Conservation (phyloP, 2,797 vertebrate species). For the Macrochelys suwanniensis region DNA sequence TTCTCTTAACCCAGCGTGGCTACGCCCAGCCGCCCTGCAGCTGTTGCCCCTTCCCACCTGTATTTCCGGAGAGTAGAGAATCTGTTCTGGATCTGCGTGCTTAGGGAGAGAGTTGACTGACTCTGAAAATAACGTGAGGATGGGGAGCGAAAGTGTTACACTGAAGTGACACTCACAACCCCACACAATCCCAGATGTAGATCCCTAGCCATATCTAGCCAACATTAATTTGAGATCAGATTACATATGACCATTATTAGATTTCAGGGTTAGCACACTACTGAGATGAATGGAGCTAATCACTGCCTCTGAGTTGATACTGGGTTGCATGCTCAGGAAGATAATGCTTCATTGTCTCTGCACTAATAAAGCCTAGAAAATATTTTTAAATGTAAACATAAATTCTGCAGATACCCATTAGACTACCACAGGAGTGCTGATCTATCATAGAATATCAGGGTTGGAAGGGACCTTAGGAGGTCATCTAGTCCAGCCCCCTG, state of each 20-base stretch:
- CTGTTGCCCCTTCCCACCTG: no score
- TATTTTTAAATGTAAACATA: neutral
- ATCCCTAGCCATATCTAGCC: neutral
- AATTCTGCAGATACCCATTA: neutral
- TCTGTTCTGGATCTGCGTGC: neutral
- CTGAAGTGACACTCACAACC: neutral
- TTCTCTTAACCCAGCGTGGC: neutral
- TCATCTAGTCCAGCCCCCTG: no score
- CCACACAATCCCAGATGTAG: neutral
- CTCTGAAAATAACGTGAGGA: no score
- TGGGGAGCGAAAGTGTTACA: neutral
- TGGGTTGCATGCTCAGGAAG: neutral
- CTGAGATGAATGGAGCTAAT: neutral
- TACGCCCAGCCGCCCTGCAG: no score
- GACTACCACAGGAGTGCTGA: neutral
- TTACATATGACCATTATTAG: neutral
- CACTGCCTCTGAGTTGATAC: neutral
- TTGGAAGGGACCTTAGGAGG: no score
- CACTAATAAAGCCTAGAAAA: neutral
- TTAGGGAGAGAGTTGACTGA: no score
- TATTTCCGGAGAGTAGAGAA: neutral
- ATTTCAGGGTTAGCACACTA: neutral
- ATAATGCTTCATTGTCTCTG: neutral
- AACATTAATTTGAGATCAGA: neutral
- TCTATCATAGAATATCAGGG: no score